phyloP scores from a whole-genome alignment of 2,888 invertebrate species.

The Sarcophaga variegata region DNA sequence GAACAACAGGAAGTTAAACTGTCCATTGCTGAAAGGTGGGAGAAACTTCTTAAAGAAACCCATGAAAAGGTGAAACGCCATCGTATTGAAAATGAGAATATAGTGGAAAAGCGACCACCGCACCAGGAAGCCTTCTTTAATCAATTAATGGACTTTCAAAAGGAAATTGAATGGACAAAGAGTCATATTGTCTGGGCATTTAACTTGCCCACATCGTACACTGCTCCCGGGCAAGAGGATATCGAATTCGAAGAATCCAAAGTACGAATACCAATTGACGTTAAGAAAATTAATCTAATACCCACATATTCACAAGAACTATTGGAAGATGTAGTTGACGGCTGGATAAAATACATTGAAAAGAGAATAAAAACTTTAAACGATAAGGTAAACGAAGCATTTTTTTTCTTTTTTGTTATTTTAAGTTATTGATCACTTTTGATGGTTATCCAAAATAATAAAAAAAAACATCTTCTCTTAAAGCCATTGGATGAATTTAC shows the following conservation, averaged over 20 bases:
- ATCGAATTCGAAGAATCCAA: conserved; percentile 80
- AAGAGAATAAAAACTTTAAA: conserved; percentile 78
- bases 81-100: conserved; percentile 74
- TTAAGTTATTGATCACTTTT: no score
- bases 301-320: conserved; percentile 80
- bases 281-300: conserved; percentile 75
- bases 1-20: conserved; percentile 77
- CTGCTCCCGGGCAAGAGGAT: conserved; percentile 80
- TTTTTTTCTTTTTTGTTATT: background rate
- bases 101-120: conserved; percentile 74
- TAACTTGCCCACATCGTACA: conserved; percentile 80
- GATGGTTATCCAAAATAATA: background rate
- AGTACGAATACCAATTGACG: conserved; percentile 78
- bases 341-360: conserved; percentile 83
- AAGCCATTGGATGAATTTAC: conserved; percentile 87
- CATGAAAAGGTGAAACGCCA: conserved; percentile 82
- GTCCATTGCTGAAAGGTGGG: conserved; percentile 85
- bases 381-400: conserved; percentile 73
- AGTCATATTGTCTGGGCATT: conserved; percentile 80
- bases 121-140: conserved; percentile 76
- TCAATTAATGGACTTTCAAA: conserved; percentile 83
- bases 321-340: conserved; percentile 83
- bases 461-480: background rate
- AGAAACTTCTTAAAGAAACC: conserved; percentile 82
- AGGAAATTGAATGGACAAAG: conserved; percentile 82